Percentiles rank a stretch among this genome's conserved stretches.
These are phyloP conservation scores for Anguilla anguilla DNA, from an alignment of 2,797 vertebrate genomes.

Conservation along the genomic window DNA sequence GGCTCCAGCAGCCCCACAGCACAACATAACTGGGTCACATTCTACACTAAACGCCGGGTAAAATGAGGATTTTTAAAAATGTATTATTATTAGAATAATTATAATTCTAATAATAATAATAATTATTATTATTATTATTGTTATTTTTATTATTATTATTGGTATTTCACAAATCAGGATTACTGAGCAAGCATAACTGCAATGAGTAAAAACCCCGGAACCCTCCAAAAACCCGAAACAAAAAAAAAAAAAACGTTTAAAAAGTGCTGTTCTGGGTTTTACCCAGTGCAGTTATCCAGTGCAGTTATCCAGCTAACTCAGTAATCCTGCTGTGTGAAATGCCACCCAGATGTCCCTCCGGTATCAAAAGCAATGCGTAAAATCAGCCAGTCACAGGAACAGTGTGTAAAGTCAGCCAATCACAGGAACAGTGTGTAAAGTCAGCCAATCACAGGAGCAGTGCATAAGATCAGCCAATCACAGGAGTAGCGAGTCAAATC, in stretches of 20 bases:
- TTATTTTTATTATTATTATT: too few relatives aligned
- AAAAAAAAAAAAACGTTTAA: too few relatives aligned
- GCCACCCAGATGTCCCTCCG: too few relatives aligned
- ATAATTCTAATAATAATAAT: not conserved
- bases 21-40: not conserved
- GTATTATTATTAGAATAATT: not conserved
- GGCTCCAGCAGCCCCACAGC: not conserved
- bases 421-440: not conserved
- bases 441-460: not conserved
- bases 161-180: too few relatives aligned
- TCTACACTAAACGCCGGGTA: not conserved
- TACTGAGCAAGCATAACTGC: too few relatives aligned
- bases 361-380: too few relatives aligned
- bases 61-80: constrained; percentile 4
- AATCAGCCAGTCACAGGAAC: not conserved
- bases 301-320: too few relatives aligned
- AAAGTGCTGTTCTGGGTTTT: too few relatives aligned
- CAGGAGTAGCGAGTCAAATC: not conserved
- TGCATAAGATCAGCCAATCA: not conserved
- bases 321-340: too few relatives aligned
- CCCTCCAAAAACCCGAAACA: not conserved
- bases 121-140: too few relatives aligned
- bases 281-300: too few relatives aligned
- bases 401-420: not conserved
- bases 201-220: too few relatives aligned